Conservation (phyloP, 2,113 vertebrate species). For the Festucalex cinctus region DNA sequence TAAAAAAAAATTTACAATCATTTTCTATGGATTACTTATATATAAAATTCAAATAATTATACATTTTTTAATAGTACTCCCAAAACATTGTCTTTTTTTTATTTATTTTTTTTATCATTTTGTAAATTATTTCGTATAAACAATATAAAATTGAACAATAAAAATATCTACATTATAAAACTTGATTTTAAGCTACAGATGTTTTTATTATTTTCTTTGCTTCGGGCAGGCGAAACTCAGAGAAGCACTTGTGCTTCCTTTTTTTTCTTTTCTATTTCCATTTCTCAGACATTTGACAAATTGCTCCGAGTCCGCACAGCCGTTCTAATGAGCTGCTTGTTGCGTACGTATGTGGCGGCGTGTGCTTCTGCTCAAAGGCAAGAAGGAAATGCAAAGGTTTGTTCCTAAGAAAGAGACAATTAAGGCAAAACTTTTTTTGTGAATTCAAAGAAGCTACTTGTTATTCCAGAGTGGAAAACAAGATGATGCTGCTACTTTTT, state of each 20-base stretch:
- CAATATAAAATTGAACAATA: too few species aligned
- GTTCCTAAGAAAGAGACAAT: not conserved
- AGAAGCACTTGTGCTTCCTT: constrained; percentile 20
- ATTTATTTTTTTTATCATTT: too few species aligned
- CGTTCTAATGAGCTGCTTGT: constrained; percentile 12
- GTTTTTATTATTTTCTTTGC: not conserved
- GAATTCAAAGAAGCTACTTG: not conserved
- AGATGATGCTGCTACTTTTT: too few species aligned
- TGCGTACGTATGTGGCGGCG: not conserved
- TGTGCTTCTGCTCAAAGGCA: not conserved
- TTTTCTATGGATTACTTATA: too few species aligned
- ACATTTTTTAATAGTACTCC: too few species aligned
- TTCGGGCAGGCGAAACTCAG: not conserved
- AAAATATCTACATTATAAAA: too few species aligned
- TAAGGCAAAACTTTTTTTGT: not conserved
- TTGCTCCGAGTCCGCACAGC: constrained; percentile 1
- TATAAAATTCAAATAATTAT: too few species aligned
- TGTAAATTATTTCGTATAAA: too few species aligned
- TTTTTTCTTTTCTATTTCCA: constrained; percentile 2
- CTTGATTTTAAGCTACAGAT: too few species aligned
- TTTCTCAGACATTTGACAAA: constrained; percentile 33
- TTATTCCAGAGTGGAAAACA: not conserved
- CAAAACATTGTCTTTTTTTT: too few species aligned
- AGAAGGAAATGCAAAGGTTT: not conserved
- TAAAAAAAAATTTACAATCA: too few species aligned